Conservation (phyloP, 2,113 vertebrate genomes). For the Sphaerodactylus townsendi region DNA sequence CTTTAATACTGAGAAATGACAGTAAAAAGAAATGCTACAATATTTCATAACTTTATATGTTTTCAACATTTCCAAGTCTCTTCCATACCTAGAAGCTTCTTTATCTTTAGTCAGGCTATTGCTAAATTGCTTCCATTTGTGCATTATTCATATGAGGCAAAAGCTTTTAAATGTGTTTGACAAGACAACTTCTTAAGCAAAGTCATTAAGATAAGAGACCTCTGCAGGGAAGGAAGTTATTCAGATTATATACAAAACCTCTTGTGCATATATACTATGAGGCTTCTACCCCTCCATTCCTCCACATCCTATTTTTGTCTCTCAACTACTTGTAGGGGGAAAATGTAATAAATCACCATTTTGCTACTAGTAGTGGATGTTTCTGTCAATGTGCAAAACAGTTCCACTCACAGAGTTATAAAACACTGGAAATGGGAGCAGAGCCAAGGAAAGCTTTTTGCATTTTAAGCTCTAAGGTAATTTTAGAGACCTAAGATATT, state of each 20-base stretch:
- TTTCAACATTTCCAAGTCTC: constrained; percentile 10
- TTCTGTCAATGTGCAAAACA: constrained; percentile 28
- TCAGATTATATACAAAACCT: constrained; percentile 52
- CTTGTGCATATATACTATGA: neutral
- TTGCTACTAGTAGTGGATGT: constrained; percentile 53
- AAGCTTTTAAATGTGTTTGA: constrained; percentile 65
- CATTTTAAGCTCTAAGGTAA: constrained; percentile 56
- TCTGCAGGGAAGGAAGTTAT: constrained; percentile 45
- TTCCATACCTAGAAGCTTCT: constrained; percentile 7
- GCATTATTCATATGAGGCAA: constrained; percentile 60
- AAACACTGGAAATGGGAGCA: constrained; percentile 61
- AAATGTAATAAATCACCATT: constrained; percentile 53
- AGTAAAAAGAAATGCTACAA: constrained; percentile 5
- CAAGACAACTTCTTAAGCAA: constrained; percentile 60
- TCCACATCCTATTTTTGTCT: neutral
- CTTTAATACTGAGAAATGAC: neutral
- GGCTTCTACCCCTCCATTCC: neutral
- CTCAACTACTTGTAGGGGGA: constrained; percentile 48
- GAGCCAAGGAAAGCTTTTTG: constrained; percentile 54
- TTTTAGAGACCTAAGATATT: constrained; percentile 46
- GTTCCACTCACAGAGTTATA: constrained; percentile 47
- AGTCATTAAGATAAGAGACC: constrained; percentile 64
- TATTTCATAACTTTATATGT: constrained; percentile 16
- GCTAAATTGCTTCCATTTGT: constrained; percentile 63
- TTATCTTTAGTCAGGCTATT: constrained; percentile 43